Evolutionary conservation across 2,797 vertebrate genomes (phyloP), one percentile per base, ranked within the genome.

Genomic region (Meda fulgida): DNA sequence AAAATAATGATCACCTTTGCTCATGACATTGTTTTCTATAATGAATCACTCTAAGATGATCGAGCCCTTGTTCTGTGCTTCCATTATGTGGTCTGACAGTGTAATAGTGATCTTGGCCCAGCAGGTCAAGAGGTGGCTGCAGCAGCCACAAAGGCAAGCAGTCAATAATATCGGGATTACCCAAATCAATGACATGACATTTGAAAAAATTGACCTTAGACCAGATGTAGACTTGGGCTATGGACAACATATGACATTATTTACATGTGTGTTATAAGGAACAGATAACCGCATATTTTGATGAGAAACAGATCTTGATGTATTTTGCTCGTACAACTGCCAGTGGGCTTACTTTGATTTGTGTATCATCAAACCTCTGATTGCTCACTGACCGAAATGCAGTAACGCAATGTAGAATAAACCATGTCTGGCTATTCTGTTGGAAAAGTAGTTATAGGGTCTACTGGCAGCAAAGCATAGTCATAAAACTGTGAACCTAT

Each of bases 401-500:
- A 48, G 31, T 36, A 53, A 13, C 36, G 19, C 38, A 53, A 34
- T 6, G 2, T 4, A 65, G 67, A 40, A 79, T 46, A 29, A 26
- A 31, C 38, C n/a, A 31, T 46, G 38, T 31, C 36, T 31, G 18
- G 18, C 21, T 26, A 46, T 46, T 80, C 43, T 53, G 65, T 53
- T 55, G n/a, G 23, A 23, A 38, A 53, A 36, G 18, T 19, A 60
- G 23, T 77, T 26, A 58, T 9, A 38, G 23, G 36, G 36, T 10
- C 14, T 40, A 60, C 36, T 40, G 75, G 53, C 53, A 78, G 23
- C 34, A 78, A 60, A 60, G 40, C 19, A 26, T 40, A 29, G 75
- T 84, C 43, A 73, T 31, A 88, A 93, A 88, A 93, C 89, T 78
- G 90, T 93, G 93, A 90, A 90, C 53, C 85, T 83, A 60, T 80